Evolutionary conservation across 2,797 vertebrate species (phyloP).

Genomic region (Discoglossus pictus): DNA sequence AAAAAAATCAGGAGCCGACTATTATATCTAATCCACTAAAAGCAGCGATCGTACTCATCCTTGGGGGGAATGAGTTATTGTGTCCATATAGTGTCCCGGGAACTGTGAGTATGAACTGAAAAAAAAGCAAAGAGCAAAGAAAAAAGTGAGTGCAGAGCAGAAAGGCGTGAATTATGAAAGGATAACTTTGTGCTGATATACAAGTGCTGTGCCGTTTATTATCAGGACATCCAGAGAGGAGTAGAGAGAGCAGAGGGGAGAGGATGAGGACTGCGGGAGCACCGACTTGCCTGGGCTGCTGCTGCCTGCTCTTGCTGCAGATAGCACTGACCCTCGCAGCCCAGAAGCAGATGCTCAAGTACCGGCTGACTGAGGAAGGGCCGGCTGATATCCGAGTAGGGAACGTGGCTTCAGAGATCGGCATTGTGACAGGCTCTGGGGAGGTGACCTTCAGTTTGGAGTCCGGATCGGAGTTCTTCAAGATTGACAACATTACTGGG

Average conservation of each 20-base stretch:
- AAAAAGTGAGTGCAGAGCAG: constrained; percentile 64
- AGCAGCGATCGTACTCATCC: constrained; percentile 23
- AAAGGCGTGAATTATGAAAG: constrained; percentile 41
- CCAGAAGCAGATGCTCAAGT: constrained; percentile 92
- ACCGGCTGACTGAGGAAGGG: constrained; percentile 93
- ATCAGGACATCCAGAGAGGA: constrained; percentile 35
- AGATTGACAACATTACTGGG: constrained; percentile 98
- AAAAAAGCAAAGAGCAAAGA: constrained; percentile 49
- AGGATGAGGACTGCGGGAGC: constrained; percentile 67
- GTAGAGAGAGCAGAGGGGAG: constrained; percentile 54
- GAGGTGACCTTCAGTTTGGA: constrained; percentile 97
- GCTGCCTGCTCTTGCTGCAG: constrained; percentile 82
- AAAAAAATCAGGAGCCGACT: constrained; percentile 30
- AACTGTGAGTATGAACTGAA: constrained; percentile 68
- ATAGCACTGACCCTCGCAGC: constrained; percentile 83
- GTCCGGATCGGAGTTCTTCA: constrained; percentile 94
- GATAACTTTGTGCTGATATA: constrained; percentile 45
- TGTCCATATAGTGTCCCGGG: constrained; percentile 67
- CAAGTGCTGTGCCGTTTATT: not conserved
- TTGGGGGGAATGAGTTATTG: constrained; percentile 51
- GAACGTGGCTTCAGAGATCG: constrained; percentile 91
- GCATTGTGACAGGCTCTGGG: constrained; percentile 88
- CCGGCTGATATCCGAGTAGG: constrained; percentile 92
- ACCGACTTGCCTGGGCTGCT: constrained; percentile 68
- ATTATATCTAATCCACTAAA: constrained; percentile 46